Evolutionary conservation across 2,888 invertebrate genomes (phyloP).

Genomic region (Latrodectus hesperus): DNA sequence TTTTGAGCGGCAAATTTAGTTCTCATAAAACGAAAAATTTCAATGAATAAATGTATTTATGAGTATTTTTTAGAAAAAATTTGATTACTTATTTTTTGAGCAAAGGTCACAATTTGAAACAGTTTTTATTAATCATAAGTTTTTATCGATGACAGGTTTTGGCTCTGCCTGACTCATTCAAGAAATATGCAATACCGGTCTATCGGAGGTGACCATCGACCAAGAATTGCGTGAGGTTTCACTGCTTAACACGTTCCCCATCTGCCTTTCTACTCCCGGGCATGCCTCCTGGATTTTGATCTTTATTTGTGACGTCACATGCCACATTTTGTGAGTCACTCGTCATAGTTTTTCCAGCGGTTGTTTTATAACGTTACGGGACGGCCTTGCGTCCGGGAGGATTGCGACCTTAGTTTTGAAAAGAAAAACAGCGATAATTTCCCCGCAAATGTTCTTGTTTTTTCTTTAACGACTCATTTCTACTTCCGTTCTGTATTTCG

Average conservation of each 20-base stretch:
- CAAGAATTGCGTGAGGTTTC: background rate
- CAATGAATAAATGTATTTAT: too few relatives aligned
- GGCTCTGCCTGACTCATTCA: background rate
- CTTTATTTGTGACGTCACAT: constrained; percentile 33
- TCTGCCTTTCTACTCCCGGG: background rate
- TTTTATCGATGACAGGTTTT: background rate
- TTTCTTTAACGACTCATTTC: background rate
- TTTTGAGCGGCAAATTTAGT: too few relatives aligned
- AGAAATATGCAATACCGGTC: background rate
- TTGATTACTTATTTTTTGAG: too few relatives aligned
- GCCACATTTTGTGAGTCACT: constrained; percentile 13
- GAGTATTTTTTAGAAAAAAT: too few relatives aligned
- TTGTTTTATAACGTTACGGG: constrained; percentile 20
- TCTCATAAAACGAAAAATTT: too few relatives aligned
- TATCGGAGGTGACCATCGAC: background rate
- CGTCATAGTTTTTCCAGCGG: constrained; percentile 6
- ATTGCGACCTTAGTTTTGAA: constrained; percentile 9
- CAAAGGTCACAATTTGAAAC: too few relatives aligned
- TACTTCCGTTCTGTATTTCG: background rate
- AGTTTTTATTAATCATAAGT: background rate
- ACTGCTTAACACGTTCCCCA: background rate
- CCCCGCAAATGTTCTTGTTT: background rate
- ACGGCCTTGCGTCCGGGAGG: constrained; percentile 27
- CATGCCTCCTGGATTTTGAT: constrained; percentile 21
- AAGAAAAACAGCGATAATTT: background rate